Base-by-base conservation (phyloP, 2,888 invertebrate species). In the Lasioglossum calceatum region DNA sequence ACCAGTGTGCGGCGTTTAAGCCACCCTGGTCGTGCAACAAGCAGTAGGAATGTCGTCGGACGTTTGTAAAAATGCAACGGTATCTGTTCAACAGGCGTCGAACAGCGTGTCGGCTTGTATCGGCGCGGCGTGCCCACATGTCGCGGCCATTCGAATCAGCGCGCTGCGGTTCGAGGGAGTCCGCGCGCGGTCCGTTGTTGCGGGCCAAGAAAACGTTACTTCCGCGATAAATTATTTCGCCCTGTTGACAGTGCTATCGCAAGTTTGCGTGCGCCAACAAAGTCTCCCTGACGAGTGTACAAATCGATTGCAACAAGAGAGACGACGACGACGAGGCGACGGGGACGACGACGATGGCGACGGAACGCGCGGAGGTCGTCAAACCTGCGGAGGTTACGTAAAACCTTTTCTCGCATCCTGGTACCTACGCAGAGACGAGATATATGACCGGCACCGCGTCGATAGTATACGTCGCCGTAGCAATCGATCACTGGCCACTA, bases 321-420 rank as follows among this genome's bases (percentile, higher is more conserved):
- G 67, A 36, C 32, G 32, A n/a, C 61, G 39, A 82, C 82, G 71
- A 77, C 79, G 79, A 72, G 67, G 8, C 27, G 27, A 82, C 83
- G 72, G 73, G 81, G 78, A 76, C 23, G 36, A 39, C 23, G 67
- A 19, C 67, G 67, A 36, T 5, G 39, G 79, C 83, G 72, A 77
- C 82, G 79, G 73, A 82, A 85, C 84, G 75, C 77, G 88, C 85
- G 76, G 87, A 84, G 90, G 90, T 90, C 90, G 85, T 90, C 87
- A 88, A 90, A 88, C 88, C 80, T 87, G 79, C 85, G 77, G 79
- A 87, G 82, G 82, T 90, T 90, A 87, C 90, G 90, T 87, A 90
- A 90, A 85, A 84, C 80, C 81, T 50, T 82, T 64, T 79, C 54
- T 82, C 47, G 74, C 86, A 82, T 89, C 84, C 86, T 84, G 86